Evolutionary conservation across 2,113 vertebrate genomes (phyloP).

Genomic region (Oncorhynchus clarkii): DNA sequence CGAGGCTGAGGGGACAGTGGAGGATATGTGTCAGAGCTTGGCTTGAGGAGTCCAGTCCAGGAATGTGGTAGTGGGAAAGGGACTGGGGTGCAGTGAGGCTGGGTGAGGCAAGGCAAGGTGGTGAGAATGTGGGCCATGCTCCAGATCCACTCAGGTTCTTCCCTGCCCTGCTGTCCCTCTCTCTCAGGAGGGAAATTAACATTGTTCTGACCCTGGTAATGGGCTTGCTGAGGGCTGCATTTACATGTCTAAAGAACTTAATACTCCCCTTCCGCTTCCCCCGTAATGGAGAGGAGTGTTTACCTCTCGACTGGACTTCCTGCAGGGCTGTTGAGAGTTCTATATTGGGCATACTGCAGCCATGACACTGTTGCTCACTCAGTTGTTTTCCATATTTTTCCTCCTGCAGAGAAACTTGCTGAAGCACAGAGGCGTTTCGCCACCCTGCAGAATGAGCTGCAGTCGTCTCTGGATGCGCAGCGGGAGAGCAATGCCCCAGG

Average conservation of each 20-base stretch:
- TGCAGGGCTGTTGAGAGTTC: too few species aligned
- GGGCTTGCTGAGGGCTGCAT: conserved; percentile 44
- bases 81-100: neutral
- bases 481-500: conserved; percentile 83
- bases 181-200: conserved; percentile 9
- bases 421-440: conserved; percentile 95
- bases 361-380: too few species aligned
- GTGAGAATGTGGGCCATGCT: too few species aligned
- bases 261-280: conserved; percentile 46
- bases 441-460: conserved; percentile 93
- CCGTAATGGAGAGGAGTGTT: conserved; percentile 23
- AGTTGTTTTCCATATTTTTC: neutral
- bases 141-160: conserved; percentile 21
- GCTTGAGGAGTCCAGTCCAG: too few species aligned
- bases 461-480: conserved; percentile 93
- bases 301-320: too few species aligned
- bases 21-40: too few species aligned
- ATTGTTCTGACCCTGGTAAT: conserved; percentile 50
- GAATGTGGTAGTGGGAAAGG: neutral
- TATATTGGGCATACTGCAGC: too few species aligned
- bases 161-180: conserved; percentile 30
- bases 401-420: conserved; percentile 87
- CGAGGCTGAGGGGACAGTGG: too few species aligned
- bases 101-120: neutral
- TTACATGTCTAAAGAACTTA: conserved; percentile 53